Conservation (phyloP, 2,113 vertebrate genomes). For the Prochilodus magdalenae region DNA sequence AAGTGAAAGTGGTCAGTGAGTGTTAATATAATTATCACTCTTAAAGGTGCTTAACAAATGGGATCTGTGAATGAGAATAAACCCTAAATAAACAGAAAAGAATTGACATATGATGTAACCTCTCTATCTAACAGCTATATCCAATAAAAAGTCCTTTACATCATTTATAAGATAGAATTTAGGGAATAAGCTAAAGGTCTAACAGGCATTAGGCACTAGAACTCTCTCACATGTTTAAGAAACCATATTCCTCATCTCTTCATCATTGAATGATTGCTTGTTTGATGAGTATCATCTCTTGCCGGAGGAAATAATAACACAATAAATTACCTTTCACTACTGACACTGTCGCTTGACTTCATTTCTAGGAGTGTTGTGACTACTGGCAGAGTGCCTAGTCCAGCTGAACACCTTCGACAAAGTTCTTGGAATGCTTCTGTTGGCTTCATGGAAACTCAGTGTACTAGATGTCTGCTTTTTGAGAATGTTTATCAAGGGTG, state of each 20-base stretch:
- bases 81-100: no score
- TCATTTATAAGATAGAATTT: no score
- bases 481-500: conserved; percentile 63
- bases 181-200: no score
- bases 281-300: background rate
- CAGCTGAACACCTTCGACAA: background rate
- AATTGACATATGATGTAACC: no score
- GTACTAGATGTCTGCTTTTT: conserved; percentile 23
- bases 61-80: no score
- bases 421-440: conserved; percentile 50
- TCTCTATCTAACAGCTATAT: no score
- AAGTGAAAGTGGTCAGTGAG: no score
- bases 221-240: no score
- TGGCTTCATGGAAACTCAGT: background rate
- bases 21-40: no score
- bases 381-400: conserved; percentile 56
- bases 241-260: background rate
- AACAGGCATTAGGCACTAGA: no score
- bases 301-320: conserved; percentile 31
- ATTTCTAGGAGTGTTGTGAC: conserved; percentile 59
- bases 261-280: background rate
- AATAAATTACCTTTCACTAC: conserved; percentile 49
- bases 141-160: no score
- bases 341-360: conserved; percentile 36
- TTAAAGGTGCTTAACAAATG: no score